phyloP scores from a whole-genome alignment of 2,797 vertebrate species.

The Brachyalestes nurse region DNA sequence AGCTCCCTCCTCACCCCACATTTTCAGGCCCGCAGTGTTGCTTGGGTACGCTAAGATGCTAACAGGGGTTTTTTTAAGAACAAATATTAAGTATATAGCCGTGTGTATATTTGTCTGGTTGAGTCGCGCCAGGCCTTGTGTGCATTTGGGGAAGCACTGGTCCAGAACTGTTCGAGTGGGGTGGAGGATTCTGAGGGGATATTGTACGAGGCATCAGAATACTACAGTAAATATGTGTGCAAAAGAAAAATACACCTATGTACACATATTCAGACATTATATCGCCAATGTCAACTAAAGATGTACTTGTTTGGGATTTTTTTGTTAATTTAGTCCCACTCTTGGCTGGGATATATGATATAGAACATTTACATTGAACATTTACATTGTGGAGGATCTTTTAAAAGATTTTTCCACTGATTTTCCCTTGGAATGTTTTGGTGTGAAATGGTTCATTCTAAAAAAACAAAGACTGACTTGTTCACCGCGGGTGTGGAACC shows the following conservation, averaged over 20 bases:
- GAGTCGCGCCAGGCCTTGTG: conserved; percentile 24
- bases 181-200: conserved; percentile 10
- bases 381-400: no score
- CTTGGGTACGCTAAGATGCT: conserved; percentile 49
- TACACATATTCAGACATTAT: background rate
- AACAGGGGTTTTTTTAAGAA: conserved; percentile 45
- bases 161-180: background rate
- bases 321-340: background rate
- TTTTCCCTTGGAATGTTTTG: no score
- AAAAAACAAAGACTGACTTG: background rate
- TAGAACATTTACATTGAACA: background rate
- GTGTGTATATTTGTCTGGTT: conserved; percentile 62
- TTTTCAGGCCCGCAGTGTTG: conserved; percentile 65
- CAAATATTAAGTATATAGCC: conserved; percentile 65
- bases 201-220: background rate
- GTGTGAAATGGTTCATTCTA: no score
- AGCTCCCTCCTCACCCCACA: conserved; percentile 58
- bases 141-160: background rate
- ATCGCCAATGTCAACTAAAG: background rate
- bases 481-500: background rate
- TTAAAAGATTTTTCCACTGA: no score
- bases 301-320: background rate
- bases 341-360: background rate
- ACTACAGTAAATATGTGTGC: background rate
- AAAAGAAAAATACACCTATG: background rate